A percentile compares a stretch with the other conserved stretches of the same genome.
Evolutionary conservation across 2,888 invertebrate genomes (phyloP).

Genomic region (Coremacera marginata): DNA sequence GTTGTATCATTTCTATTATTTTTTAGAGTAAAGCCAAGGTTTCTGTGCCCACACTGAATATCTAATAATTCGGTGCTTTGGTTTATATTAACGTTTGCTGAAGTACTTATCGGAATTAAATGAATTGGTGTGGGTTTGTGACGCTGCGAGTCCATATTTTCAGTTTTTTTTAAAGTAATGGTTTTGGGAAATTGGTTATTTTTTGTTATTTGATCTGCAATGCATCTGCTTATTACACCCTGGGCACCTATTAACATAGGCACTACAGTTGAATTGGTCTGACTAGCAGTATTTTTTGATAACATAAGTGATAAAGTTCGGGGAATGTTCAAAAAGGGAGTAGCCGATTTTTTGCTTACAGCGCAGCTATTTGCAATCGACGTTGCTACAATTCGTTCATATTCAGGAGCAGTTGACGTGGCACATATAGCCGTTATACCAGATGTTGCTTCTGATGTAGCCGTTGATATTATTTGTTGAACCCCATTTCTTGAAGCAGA

Average conservation of each 20-base stretch:
- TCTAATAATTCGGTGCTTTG: neutral
- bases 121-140: neutral
- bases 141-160: neutral
- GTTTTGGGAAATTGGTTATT: constrained; percentile 37
- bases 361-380: constrained; percentile 2
- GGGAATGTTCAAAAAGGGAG: constrained; percentile 55
- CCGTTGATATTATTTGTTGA: neutral
- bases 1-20: neutral
- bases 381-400: constrained; percentile 18
- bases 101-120: neutral
- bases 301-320: constrained; percentile 58
- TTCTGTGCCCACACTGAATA: neutral
- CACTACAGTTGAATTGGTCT: constrained; percentile 50
- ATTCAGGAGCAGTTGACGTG: constrained; percentile 37
- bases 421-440: constrained; percentile 36
- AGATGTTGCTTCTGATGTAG: constrained; percentile 32
- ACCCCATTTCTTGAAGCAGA: neutral
- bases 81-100: neutral
- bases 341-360: neutral
- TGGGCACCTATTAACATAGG: constrained; percentile 29
- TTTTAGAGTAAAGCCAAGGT: neutral
- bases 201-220: constrained; percentile 28
- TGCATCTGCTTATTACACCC: neutral
- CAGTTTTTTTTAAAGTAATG: constrained; percentile 26
- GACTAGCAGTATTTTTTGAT: constrained; percentile 52